Conservation (phyloP, 2,888 invertebrate genomes). For the Pyrrhia umbra region DNA sequence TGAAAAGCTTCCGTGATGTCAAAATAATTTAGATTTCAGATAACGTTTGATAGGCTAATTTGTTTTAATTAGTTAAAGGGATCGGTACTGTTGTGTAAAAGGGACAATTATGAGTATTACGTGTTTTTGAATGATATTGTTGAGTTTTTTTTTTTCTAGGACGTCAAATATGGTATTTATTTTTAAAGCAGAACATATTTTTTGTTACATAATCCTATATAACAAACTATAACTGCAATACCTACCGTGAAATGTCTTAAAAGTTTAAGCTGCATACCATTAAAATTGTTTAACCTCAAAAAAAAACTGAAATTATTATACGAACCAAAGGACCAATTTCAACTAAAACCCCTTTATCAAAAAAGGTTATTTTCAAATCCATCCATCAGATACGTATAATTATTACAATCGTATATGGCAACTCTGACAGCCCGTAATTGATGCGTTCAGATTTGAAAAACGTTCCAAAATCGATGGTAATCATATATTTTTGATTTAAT, state of each 20-base stretch:
- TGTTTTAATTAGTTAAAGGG: conserved; percentile 53
- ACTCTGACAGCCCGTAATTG: conserved; percentile 61
- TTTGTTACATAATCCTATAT: conserved; percentile 3
- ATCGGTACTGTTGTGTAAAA: conserved; percentile 1
- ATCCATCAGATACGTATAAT: conserved; percentile 62
- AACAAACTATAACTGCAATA: conserved; percentile 16
- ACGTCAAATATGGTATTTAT: not conserved
- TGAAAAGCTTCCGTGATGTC: conserved; percentile 59
- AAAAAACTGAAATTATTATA: conserved; percentile 35
- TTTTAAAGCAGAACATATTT: not conserved
- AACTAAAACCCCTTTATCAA: conserved; percentile 55
- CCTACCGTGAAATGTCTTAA: conserved; percentile 8
- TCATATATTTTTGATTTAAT: conserved; percentile 51
- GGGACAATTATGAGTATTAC: conserved; percentile 15
- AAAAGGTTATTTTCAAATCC: conserved; percentile 58
- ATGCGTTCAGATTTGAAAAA: conserved; percentile 58
- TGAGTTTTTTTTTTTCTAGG: not conserved
- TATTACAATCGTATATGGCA: conserved; percentile 63
- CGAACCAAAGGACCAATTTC: conserved; percentile 43
- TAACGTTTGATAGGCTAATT: conserved; percentile 56
- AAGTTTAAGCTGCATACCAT: conserved; percentile 17
- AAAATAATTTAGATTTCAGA: conserved; percentile 61
- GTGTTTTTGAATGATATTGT: not conserved
- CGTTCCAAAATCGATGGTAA: conserved; percentile 49
- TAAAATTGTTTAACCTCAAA: conserved; percentile 27